These are phyloP conservation scores for Ceriagrion tenellum DNA, from an alignment of 2,888 invertebrate species.

Conservation along the genomic window DNA sequence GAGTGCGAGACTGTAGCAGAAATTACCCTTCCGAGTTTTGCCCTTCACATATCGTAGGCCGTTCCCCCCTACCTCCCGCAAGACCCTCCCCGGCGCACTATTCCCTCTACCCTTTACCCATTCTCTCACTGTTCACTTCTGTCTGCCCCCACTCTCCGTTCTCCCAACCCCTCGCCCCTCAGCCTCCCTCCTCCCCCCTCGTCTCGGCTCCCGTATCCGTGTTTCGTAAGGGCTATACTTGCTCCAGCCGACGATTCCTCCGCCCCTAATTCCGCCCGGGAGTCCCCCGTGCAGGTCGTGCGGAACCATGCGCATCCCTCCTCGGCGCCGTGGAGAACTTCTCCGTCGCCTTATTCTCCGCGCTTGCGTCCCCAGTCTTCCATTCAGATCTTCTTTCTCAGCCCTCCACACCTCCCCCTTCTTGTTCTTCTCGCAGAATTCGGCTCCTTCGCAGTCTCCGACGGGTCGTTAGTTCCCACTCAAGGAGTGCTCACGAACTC, in stretches of 20 bases:
- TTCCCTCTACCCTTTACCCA: slow-evolving; percentile 4
- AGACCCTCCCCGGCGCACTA: background rate
- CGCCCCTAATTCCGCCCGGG: slow-evolving; percentile 35
- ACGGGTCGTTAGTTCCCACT: slow-evolving; percentile 43
- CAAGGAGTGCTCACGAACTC: slow-evolving; percentile 29
- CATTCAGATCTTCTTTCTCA: background rate
- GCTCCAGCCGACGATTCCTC: background rate
- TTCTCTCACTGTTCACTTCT: background rate
- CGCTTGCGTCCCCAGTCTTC: background rate
- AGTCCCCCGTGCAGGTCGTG: background rate
- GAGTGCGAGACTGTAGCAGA: slow-evolving; percentile 38
- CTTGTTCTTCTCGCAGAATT: background rate
- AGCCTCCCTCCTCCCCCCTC: background rate
- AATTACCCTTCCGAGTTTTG: slow-evolving; percentile 54
- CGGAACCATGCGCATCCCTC: background rate
- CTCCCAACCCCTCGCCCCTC: background rate
- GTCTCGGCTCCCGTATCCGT: background rate
- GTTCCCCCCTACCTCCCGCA: background rate
- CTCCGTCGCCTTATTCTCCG: background rate
- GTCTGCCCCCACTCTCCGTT: background rate
- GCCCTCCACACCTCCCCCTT: background rate
- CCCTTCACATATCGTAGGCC: slow-evolving; percentile 41
- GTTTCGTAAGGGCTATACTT: background rate
- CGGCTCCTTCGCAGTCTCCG: slow-evolving; percentile 3
- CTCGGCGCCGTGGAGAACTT: background rate